phyloP scores from a whole-genome alignment of 2,113 vertebrate species.

The Mesocricetus auratus region DNA sequence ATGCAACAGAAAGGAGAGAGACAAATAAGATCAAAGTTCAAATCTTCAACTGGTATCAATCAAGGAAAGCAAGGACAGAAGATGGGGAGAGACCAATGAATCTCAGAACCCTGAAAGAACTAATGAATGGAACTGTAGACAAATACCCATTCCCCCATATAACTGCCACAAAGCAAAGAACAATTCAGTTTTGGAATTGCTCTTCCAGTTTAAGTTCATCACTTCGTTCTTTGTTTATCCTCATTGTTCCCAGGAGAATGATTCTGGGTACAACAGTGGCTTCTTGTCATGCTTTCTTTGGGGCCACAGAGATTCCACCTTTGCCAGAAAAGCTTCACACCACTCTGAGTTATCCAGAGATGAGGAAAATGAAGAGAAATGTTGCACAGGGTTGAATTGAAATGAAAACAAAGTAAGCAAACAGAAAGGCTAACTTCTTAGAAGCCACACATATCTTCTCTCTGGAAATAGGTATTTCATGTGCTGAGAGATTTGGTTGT shows the following conservation, averaged over 20 bases:
- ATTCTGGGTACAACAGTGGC: background rate
- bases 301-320: background rate
- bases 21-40: constrained; percentile 54
- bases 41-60: constrained; percentile 50
- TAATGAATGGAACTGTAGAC: background rate
- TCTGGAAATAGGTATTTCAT: background rate
- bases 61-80: constrained; percentile 45
- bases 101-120: background rate
- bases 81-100: background rate
- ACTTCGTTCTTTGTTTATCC: background rate
- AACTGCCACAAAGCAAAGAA: background rate
- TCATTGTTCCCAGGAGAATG: background rate
- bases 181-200: background rate
- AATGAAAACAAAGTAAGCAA: background rate
- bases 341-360: background rate
- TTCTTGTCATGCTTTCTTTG: constrained; percentile 44
- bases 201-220: background rate
- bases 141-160: background rate
- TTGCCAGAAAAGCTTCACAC: background rate
- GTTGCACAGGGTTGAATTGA: background rate
- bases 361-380: background rate
- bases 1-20: constrained; percentile 60
- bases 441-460: background rate
- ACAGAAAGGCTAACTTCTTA: background rate
- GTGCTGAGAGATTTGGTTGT: background rate